Conservation (phyloP, 1,140 invertebrate species). For the Rhysida immarginata region DNA sequence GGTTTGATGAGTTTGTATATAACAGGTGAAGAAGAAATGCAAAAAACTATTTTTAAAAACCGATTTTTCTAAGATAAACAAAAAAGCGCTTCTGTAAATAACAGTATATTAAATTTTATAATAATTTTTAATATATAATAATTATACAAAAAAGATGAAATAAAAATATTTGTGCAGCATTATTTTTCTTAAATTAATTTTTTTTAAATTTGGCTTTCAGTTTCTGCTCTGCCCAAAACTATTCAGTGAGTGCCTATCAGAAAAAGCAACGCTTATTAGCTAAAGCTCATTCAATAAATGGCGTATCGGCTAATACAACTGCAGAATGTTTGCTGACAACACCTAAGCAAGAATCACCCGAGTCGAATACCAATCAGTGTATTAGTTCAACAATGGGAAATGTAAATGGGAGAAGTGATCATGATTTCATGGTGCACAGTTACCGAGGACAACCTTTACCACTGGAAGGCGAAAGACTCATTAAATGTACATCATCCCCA, state of each 20-base stretch:
- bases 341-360: conserved; percentile 19
- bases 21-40: no score
- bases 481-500: conserved; percentile 16
- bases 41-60: no score
- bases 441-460: conserved; percentile 15
- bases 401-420: background rate
- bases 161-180: no score
- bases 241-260: conserved; percentile 39
- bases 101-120: no score
- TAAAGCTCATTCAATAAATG: conserved; percentile 69
- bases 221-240: conserved; percentile 24
- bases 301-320: background rate
- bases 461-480: conserved; percentile 17
- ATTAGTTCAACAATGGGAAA: background rate
- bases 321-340: conserved; percentile 44
- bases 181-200: conserved; percentile 2
- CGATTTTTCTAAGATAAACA: no score
- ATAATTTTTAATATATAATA: no score
- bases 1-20: no score
- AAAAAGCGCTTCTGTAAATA: no score
- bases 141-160: no score
- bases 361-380: conserved; percentile 6
- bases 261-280: conserved; percentile 77
- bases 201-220: conserved; percentile 19
- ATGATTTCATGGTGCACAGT: conserved; percentile 4